Evolutionary conservation across 2,888 invertebrate genomes (phyloP), one percentile per base, ranked within the genome.

Genomic region (Rhaphigaster nebulosa): DNA sequence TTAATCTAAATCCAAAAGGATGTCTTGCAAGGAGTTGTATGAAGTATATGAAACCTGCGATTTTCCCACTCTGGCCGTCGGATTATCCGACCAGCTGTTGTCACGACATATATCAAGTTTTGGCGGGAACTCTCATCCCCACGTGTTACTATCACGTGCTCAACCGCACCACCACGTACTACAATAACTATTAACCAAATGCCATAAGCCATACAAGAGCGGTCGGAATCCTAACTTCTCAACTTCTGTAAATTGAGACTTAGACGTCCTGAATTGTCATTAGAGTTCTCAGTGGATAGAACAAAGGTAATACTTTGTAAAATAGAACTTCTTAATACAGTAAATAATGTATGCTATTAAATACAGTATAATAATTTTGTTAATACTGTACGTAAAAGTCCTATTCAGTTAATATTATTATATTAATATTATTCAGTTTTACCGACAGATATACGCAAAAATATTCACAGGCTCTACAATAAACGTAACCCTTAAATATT

Each of bases 181-280:
- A 45, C 84, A 84, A 84, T 84, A 84, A 84, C 84, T 84, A 84
- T 84, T 84, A 84, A 84, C 84, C 84, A 84, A 45, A 84, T 84
- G 84, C 50, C 45, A 84, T 45, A n/a, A 45, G 84, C 84, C 45
- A 26, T 45, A 50, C 15, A n/a, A n/a, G 84, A 45, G n/a, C 26
- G n/a, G n/a, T 84, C 4, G 45, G 41, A n/a, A 1, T 41, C 8
- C 84, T 23, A 41, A 84, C 84, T 41, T 18, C 34, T 34, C 34
- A 70, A 70, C 29, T 76, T 76, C 26, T 76, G 70, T 38, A 38
- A 38, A 38, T 76, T 20, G 5, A 23, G 34, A 76, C 20, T 20
- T 0, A 23, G 34, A 76, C 20, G 38, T 38, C 20, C 26, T 26
- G 10, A 76, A 20, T 20, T 26, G 6, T 1, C 4, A 29, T 29